A percentile compares a stretch with the other conserved stretches of the same genome.
These are phyloP conservation scores for Nerophis lumbriciformis DNA, from an alignment of 2,113 vertebrate species.

Conservation along the genomic window DNA sequence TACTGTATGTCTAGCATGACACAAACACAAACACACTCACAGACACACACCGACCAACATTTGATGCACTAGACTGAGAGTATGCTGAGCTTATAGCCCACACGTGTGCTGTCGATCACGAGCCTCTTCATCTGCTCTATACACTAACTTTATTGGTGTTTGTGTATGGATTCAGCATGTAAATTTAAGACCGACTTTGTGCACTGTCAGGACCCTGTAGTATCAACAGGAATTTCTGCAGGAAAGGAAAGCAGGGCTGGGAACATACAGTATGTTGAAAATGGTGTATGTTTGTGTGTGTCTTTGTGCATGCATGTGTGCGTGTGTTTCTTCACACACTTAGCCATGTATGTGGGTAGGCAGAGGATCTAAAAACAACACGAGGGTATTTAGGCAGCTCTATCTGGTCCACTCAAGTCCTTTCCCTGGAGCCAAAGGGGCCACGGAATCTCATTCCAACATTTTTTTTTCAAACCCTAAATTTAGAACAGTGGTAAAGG, in stretches of 20 bases:
- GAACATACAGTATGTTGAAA: background rate
- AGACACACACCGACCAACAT: conserved; percentile 24
- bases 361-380: conserved; percentile 47
- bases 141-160: conserved; percentile 14
- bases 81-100: conserved; percentile 15
- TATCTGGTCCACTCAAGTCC: conserved; percentile 30
- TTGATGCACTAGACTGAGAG: conserved; percentile 13
- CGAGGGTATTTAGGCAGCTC: conserved; percentile 19
- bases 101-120: background rate
- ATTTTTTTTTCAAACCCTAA: conserved; percentile 28
- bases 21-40: background rate
- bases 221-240: conserved; percentile 20
- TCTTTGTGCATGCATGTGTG: background rate
- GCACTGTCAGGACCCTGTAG: conserved; percentile 7
- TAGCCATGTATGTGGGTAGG: conserved; percentile 17
- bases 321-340: background rate
- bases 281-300: background rate
- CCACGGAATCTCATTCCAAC: conserved; percentile 32
- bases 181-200: conserved; percentile 12
- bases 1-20: background rate
- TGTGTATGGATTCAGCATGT: background rate
- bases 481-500: conserved; percentile 27
- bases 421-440: conserved; percentile 30
- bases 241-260: background rate
- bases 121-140: conserved; percentile 17